These are phyloP conservation scores for Drosophila paucipuncta DNA, from an alignment of 2,888 invertebrate species.

Conservation along the genomic window DNA sequence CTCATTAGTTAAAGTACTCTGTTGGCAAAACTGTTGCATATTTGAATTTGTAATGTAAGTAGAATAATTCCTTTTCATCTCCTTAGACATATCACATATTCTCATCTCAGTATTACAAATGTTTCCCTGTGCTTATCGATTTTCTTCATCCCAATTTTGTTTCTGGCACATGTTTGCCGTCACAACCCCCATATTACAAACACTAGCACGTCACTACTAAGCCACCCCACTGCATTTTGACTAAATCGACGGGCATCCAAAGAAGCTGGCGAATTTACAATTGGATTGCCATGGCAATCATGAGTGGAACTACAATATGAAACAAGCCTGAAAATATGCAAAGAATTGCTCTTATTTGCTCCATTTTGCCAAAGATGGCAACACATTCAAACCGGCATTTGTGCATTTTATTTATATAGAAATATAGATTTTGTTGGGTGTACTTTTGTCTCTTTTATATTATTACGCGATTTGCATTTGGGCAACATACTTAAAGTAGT, in stretches of 20 bases:
- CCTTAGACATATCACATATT: neutral
- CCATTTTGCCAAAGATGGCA: slow-evolving; percentile 24
- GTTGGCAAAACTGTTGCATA: neutral
- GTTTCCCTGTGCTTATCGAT: slow-evolving; percentile 23
- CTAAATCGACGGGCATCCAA: slow-evolving; percentile 22
- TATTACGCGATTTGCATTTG: slow-evolving; percentile 2
- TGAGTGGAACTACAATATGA: slow-evolving; percentile 32
- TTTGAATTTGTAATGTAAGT: neutral
- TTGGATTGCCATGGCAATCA: slow-evolving; percentile 59
- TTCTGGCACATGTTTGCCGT: slow-evolving; percentile 9
- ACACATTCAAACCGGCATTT: slow-evolving; percentile 11
- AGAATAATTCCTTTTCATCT: neutral
- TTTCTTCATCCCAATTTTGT: neutral
- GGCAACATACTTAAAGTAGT: neutral
- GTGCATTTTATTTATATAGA: neutral
- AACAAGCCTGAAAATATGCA: slow-evolving; percentile 45
- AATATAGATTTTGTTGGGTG: slow-evolving; percentile 15
- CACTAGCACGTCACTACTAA: slow-evolving; percentile 32
- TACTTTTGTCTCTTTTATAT: neutral
- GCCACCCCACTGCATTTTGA: slow-evolving; percentile 34
- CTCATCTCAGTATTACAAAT: slow-evolving; percentile 14
- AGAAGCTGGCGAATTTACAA: slow-evolving; percentile 46
- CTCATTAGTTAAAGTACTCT: slow-evolving; percentile 1
- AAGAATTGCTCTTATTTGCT: slow-evolving; percentile 18
- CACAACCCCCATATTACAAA: slow-evolving; percentile 18